phyloP scores from a whole-genome alignment of 2,113 vertebrate species.

The Bothrops jararaca region DNA sequence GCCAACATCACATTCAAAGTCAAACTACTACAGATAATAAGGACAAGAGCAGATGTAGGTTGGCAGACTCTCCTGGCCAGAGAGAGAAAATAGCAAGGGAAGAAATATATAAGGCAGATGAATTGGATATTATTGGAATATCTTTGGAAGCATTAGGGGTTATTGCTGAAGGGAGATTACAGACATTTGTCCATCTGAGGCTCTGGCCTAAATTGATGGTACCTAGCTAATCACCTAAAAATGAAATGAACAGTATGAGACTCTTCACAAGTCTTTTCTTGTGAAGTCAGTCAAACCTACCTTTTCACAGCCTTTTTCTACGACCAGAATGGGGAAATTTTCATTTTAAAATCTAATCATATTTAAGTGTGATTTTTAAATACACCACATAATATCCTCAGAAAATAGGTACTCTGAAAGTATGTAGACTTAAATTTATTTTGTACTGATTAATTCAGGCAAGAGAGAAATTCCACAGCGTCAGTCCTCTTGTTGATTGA shows the following conservation, averaged over 20 bases:
- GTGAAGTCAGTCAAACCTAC: background rate
- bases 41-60: background rate
- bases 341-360: background rate
- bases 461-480: conserved; percentile 56
- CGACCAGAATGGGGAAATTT: background rate
- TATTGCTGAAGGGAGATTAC: background rate
- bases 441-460: conserved; percentile 38
- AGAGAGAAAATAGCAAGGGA: background rate
- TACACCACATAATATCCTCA: background rate
- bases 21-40: background rate
- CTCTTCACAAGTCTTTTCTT: background rate
- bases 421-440: conserved; percentile 41
- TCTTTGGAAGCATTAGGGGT: background rate
- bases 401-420: background rate
- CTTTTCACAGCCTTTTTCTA: background rate
- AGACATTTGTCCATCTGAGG: background rate
- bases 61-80: background rate
- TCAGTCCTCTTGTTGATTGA: conserved; percentile 67
- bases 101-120: background rate
- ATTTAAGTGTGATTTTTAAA: background rate
- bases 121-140: background rate
- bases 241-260: background rate
- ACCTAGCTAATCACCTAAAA: background rate
- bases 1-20: background rate
- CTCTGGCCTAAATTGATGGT: background rate